Conservation (phyloP, 2,797 vertebrate species). For the Arctocebus calabarensis region DNA sequence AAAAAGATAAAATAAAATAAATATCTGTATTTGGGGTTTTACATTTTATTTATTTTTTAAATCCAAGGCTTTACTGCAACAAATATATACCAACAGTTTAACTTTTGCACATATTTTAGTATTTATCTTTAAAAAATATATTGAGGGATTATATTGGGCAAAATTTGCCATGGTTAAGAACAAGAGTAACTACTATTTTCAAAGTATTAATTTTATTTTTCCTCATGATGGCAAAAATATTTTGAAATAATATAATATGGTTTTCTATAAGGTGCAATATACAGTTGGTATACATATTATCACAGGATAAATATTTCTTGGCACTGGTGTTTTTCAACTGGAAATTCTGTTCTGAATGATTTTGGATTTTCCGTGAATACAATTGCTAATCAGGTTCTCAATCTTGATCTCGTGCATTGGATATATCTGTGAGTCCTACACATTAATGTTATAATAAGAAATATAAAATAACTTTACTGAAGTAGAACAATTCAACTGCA, state of each 20-base stretch:
- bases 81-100: not conserved
- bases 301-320: not conserved
- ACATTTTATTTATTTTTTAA: not conserved
- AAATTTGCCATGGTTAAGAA: not conserved
- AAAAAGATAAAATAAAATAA: not conserved
- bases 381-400: not conserved
- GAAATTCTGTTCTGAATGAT: not conserved
- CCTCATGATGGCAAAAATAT: not conserved
- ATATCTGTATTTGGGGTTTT: not conserved
- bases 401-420: not conserved
- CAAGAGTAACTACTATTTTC: not conserved
- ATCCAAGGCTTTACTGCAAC: not conserved
- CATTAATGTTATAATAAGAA: not conserved
- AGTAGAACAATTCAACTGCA: not conserved
- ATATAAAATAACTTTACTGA: conserved; percentile 14
- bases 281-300: not conserved
- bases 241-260: not conserved
- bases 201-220: not conserved
- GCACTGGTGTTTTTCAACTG: not conserved
- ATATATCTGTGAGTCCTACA: not conserved
- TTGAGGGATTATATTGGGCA: not conserved
- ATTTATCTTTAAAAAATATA: not conserved
- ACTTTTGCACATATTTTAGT: not conserved
- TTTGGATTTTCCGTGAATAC: not conserved
- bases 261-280: conserved; percentile 11